Percentiles rank a stretch among this genome's conserved stretches.
These are phyloP conservation scores for Drosophila kepulauana DNA, from an alignment of 1,140 invertebrate genomes.

Conservation along the genomic window DNA sequence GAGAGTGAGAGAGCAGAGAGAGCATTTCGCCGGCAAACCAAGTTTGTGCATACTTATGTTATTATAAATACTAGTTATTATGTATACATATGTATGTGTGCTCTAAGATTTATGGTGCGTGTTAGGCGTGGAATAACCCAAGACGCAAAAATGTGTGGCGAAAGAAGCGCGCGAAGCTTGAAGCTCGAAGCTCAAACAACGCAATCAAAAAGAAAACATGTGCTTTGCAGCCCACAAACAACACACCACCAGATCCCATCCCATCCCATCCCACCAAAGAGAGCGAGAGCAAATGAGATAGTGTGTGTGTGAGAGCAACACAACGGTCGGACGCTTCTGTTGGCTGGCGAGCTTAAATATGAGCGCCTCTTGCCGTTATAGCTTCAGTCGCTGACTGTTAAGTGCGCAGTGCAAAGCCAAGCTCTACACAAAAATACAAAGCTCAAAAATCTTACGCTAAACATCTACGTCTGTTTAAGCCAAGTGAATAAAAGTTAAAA, in stretches of 20 bases:
- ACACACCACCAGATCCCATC: background rate
- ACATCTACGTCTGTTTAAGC: constrained; percentile 8
- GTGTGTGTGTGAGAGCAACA: constrained; percentile 1
- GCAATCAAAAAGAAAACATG: constrained; percentile 69
- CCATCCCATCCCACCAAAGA: background rate
- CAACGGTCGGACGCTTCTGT: background rate
- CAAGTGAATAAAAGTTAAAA: constrained; percentile 11
- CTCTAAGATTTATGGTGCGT: constrained; percentile 66
- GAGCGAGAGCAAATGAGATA: background rate
- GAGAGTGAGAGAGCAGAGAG: background rate
- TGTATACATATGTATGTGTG: constrained; percentile 5
- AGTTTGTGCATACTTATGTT: constrained; percentile 19
- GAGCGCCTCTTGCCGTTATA: constrained; percentile 46
- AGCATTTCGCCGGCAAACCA: constrained; percentile 63
- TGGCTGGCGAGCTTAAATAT: constrained; percentile 62
- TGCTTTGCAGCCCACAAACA: constrained; percentile 39
- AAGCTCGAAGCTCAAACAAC: constrained; percentile 33
- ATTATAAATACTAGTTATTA: constrained; percentile 16
- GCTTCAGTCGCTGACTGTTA: constrained; percentile 70
- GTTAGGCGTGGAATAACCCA: constrained; percentile 68
- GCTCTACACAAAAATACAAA: constrained; percentile 1
- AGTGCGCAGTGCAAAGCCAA: constrained; percentile 59
- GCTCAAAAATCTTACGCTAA: background rate
- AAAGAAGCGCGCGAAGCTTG: constrained; percentile 21
- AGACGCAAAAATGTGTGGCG: constrained; percentile 49